A percentile compares a stretch with the other conserved stretches of the same genome.
phyloP scores from a whole-genome alignment of 2,113 vertebrate genomes.

The Athene noctua region DNA sequence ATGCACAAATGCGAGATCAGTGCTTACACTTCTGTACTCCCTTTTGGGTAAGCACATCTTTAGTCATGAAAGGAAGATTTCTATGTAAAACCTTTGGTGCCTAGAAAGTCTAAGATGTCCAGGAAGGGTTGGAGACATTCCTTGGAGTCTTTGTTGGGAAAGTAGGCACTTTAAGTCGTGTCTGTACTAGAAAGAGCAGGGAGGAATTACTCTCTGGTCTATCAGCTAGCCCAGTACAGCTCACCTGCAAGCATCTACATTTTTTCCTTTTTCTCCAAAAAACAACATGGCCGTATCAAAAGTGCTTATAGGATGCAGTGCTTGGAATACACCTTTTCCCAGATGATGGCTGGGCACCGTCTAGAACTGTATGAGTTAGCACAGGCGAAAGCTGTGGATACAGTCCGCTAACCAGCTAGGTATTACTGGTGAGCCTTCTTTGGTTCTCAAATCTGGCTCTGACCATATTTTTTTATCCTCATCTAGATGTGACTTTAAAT shows the following conservation, averaged over 20 bases:
- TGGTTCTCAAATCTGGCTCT: not conserved
- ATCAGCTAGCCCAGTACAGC: not conserved
- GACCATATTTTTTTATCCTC: not conserved
- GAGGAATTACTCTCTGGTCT: not conserved
- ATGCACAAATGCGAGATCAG: not conserved
- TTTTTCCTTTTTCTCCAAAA: not conserved
- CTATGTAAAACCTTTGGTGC: not conserved
- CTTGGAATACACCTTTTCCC: not conserved
- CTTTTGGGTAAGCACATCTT: not conserved
- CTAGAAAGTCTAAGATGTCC: not conserved
- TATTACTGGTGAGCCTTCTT: not conserved
- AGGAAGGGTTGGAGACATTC: not conserved
- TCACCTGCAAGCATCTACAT: not conserved
- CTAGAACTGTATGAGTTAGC: not conserved
- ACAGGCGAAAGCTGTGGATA: not conserved
- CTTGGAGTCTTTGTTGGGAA: not conserved
- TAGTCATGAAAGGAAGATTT: not conserved
- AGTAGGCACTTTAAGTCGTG: not conserved
- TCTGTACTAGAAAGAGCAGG: not conserved
- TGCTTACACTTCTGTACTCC: not conserved
- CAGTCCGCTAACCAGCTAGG: not conserved
- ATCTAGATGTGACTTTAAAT: not conserved
- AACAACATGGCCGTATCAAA: not conserved
- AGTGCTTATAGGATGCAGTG: rapidly evolving
- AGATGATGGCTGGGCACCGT: not conserved